Evolutionary conservation across 1,140 invertebrate species (phyloP), one percentile per base, ranked within the genome.

Genomic region (Papilio polytes): DNA sequence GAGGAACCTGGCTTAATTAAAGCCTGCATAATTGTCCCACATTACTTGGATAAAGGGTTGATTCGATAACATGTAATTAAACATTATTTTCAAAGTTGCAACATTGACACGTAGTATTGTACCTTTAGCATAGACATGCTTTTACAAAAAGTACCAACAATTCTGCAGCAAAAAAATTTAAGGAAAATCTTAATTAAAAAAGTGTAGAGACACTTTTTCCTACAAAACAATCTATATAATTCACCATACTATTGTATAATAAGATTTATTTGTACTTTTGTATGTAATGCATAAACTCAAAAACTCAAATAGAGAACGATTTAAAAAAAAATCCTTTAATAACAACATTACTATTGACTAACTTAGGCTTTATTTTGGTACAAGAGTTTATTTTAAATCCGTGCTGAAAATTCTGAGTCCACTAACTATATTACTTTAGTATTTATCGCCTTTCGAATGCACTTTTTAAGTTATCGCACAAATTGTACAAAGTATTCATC

Each of bases 1-100:
- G 74, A 81, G 86, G 78, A 86, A 89, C 89, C 83, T 83, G 81
- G 82, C 83, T 82, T 86, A 89, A 88, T 89, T 88, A 78, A 78
- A 78, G 41, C 46, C 74, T 48, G 51, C 63, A 56, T 78, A 78
- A 78, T 78, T n/a, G 76, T 59, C 31, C 26, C 51, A 2, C 18
- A 41, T 36, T 77, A 56, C 26, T 51, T 26, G 13, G 44, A 76
- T 76, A 48, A 9, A 48, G 46, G 12, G 74, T 1, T n/a, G 9
- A 26, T 53, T 15, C 53, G 74, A 76, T 76, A 76, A 76, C 44
- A 51, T 70, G 41, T 46, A 20, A 74, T 22, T 20, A 18, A 74
- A 76, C 22, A 13, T 48, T 53, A 20, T 44, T 22, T 53, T 51
- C 74, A 76, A 76, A 51, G 20, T 76, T 44, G 20, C 18, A 74